These are phyloP conservation scores for Drosophila funebris DNA, from an alignment of 1,140 invertebrate genomes.

Conservation along the genomic window DNA sequence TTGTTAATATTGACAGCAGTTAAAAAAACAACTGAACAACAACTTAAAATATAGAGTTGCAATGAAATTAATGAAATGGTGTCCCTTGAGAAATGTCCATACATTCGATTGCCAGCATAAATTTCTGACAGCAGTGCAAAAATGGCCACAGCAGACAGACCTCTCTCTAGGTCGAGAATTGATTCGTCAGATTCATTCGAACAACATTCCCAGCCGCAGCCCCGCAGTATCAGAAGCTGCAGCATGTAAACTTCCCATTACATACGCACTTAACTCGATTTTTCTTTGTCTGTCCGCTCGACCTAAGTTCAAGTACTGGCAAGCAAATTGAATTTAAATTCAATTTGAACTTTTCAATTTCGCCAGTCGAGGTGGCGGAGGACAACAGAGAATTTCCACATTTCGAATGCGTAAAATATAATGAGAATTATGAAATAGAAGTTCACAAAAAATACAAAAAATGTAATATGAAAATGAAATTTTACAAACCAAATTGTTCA, in stretches of 20 bases:
- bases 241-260: conserved; percentile 64
- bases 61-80: conserved; percentile 36
- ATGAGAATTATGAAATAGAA: conserved; percentile 72
- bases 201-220: too few species aligned
- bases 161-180: conserved; percentile 4
- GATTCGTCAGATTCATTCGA: conserved; percentile 1
- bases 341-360: conserved; percentile 83
- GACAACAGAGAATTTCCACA: conserved; percentile 48
- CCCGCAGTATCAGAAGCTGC: background rate
- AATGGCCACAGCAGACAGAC: conserved; percentile 1
- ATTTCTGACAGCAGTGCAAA: conserved; percentile 2
- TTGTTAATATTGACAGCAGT: background rate
- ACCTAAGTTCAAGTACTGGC: conserved; percentile 52
- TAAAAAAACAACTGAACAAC: too few species aligned
- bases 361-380: conserved; percentile 23
- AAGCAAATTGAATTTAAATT: conserved; percentile 83
- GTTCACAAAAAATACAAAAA: conserved; percentile 15
- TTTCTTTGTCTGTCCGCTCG: conserved; percentile 54
- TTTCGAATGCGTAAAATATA: conserved; percentile 77
- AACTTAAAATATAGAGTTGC: background rate
- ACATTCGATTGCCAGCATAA: conserved; percentile 16
- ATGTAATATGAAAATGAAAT: conserved; percentile 69
- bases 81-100: conserved; percentile 52
- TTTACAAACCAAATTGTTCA: conserved; percentile 79
- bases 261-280: conserved; percentile 69